These are phyloP conservation scores for Pampus argenteus DNA, from an alignment of 2,797 vertebrate genomes.

Conservation along the genomic window DNA sequence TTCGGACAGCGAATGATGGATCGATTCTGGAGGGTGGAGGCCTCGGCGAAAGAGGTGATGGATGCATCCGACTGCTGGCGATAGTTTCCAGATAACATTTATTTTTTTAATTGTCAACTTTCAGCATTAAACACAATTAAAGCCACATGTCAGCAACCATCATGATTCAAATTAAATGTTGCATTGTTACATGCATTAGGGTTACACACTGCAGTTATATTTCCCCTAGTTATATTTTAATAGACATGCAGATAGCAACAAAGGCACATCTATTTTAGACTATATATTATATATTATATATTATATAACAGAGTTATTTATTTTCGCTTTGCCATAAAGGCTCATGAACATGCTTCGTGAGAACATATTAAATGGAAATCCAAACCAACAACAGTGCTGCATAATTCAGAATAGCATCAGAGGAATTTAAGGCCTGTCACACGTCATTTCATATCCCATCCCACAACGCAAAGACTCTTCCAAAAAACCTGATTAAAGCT, in stretches of 20 bases:
- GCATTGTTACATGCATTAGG: neutral
- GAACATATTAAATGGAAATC: constrained; percentile 31
- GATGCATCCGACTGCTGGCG: constrained; percentile 3
- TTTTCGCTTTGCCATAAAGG: constrained; percentile 4
- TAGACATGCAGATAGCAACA: neutral
- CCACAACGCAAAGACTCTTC: neutral
- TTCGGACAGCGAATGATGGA: constrained; percentile 71
- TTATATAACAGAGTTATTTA: too few species aligned
- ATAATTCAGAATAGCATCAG: constrained; percentile 44
- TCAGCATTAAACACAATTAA: constrained; percentile 8
- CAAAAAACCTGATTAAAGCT: neutral
- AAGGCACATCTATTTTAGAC: neutral
- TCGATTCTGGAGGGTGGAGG: constrained; percentile 33
- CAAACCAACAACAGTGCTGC: constrained; percentile 18
- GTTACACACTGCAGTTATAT: neutral
- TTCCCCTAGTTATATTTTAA: neutral
- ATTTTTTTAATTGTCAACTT: neutral
- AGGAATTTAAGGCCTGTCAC: constrained; percentile 49
- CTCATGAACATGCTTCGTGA: neutral
- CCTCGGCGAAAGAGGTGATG: constrained; percentile 3
- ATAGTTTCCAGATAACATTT: constrained; percentile 1
- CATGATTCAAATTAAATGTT: constrained; percentile 1
- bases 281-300: too few species aligned
- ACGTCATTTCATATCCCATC: constrained; percentile 17
- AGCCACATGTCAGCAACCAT: neutral